A percentile compares a stretch with the other conserved stretches of the same genome.
Conservation (phyloP, 2,797 vertebrate species). For the Phoeniculus purpureus region DNA sequence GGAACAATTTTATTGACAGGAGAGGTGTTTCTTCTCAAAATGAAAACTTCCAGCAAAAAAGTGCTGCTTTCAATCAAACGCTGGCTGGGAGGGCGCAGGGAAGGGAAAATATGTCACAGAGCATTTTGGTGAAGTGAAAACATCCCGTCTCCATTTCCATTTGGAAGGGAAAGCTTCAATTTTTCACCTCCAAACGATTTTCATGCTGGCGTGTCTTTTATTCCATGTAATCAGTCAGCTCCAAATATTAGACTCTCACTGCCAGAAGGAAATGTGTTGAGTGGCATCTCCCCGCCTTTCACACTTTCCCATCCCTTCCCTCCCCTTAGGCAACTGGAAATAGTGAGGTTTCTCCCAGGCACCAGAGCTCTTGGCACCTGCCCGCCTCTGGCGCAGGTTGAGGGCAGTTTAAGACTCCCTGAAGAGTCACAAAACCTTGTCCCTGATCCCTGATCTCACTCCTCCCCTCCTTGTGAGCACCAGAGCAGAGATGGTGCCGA, state of each 20-base stretch:
- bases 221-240: neutral
- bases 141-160: neutral
- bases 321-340: neutral
- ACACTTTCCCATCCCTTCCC: neutral
- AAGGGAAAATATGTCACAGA: neutral
- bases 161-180: slow-evolving; percentile 21
- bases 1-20: neutral
- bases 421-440: neutral
- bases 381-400: neutral
- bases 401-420: neutral
- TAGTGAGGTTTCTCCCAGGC: neutral
- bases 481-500: fast-evolving
- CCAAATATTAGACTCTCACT: neutral
- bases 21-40: neutral
- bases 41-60: neutral
- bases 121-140: neutral
- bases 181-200: neutral
- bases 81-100: neutral
- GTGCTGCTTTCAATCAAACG: neutral
- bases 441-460: neutral
- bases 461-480: neutral
- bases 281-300: neutral
- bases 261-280: neutral
- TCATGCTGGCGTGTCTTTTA: slow-evolving; percentile 5
- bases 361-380: neutral